Evolutionary conservation across 2,797 vertebrate genomes (phyloP).

Genomic region (Ciconia nigra): DNA sequence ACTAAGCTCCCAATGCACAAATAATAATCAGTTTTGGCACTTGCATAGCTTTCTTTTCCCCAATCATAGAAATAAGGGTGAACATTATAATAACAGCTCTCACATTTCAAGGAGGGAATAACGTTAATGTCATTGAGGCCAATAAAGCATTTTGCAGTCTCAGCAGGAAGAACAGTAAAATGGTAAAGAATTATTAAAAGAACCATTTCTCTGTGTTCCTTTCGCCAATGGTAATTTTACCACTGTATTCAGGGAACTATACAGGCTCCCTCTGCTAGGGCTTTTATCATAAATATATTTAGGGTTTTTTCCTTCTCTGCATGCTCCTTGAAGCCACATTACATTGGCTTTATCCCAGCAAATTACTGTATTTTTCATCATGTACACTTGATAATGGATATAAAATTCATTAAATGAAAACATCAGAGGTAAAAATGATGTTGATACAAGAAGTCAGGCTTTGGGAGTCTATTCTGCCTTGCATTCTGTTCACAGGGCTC

Average conservation of each 20-base stretch:
- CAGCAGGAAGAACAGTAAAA: slow-evolving; percentile 32
- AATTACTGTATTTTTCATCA: neutral
- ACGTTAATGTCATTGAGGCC: neutral
- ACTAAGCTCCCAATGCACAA: neutral
- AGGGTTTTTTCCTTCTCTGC: neutral
- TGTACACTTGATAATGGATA: neutral
- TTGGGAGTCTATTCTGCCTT: neutral
- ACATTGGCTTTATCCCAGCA: neutral
- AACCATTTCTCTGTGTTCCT: neutral
- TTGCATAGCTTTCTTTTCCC: neutral
- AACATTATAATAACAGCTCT: neutral
- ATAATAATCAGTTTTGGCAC: neutral
- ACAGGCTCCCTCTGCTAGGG: neutral
- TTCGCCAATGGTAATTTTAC: neutral
- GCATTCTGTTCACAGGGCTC: neutral
- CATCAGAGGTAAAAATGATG: neutral
- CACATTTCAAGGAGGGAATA: neutral
- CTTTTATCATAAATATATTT: neutral
- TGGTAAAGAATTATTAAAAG: slow-evolving; percentile 1
- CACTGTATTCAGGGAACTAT: neutral
- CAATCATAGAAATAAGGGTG: neutral
- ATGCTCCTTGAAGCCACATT: neutral
- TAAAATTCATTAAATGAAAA: neutral
- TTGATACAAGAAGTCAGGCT: neutral
- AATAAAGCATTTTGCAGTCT: neutral